Evolutionary conservation across 2,113 vertebrate genomes (phyloP).

Genomic region (Mesoclemmys tuberculata): DNA sequence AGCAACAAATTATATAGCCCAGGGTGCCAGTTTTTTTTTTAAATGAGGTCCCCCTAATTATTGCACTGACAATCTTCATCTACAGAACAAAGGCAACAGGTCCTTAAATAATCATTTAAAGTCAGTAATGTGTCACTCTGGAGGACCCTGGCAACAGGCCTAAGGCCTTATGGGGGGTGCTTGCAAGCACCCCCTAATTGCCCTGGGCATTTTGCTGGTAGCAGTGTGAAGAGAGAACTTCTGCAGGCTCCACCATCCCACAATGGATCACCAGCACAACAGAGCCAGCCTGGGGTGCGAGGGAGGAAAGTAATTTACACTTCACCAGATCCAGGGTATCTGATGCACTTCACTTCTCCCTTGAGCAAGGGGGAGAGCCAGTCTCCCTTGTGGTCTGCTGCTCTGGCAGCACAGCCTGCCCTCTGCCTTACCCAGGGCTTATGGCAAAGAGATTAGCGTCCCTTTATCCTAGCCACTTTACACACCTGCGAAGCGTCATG

Average conservation of each 20-base stretch:
- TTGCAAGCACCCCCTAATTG: not conserved
- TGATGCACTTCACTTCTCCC: not conserved
- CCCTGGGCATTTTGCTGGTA: not conserved
- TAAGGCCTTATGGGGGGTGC: too few relatives aligned
- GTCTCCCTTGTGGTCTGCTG: not conserved
- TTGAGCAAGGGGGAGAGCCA: not conserved
- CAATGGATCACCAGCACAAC: not conserved
- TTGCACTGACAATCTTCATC: constrained; percentile 48
- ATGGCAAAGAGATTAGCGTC: too few relatives aligned
- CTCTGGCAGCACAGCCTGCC: not conserved
- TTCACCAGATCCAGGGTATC: not conserved
- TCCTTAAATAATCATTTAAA: not conserved
- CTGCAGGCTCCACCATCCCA: not conserved
- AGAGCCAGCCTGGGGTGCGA: not conserved
- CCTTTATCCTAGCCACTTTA: not conserved
- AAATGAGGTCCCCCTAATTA: constrained; percentile 39
- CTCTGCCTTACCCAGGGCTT: not conserved
- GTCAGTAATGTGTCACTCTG: not conserved
- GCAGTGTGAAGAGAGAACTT: not conserved
- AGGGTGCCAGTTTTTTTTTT: not conserved
- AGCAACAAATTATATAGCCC: not conserved
- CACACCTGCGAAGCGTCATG: not conserved
- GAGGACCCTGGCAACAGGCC: not conserved
- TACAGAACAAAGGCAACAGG: not conserved
- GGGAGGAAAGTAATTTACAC: not conserved